Evolutionary conservation across 2,113 vertebrate species (phyloP), one percentile per base, ranked within the genome.

Genomic region (Hypomesus transpacificus): DNA sequence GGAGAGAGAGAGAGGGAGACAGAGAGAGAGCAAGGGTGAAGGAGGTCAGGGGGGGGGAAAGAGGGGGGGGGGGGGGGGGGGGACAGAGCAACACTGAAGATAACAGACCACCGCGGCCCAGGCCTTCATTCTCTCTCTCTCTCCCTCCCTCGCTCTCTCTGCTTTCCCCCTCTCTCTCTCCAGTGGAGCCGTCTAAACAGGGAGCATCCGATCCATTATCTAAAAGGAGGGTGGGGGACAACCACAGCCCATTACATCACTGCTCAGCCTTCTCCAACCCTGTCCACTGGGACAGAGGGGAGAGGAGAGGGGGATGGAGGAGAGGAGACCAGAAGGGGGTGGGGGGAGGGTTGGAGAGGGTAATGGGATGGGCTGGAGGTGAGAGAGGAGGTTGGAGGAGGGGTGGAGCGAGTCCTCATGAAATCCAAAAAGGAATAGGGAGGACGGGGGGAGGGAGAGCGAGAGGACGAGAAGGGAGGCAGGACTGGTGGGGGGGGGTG

Each of bases 141-240:
- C n/a, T n/a, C n/a, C n/a, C 8, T 6, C 58, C 58, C 24, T 63
- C 28, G 17, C n/a, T 2, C 61, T n/a, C 61, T 24, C 9, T 26
- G 17, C 5, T 13, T 65, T 24, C 51, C 61, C 50, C 0, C 8
- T 46, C 24, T 26, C 66, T 24, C 64, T 34, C 57, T 53, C 57
- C 26, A 34, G 13, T 46, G 31, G 13, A 46, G 14, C 56, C 14
- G 51, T 16, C 1, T 17, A 39, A 8, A 31, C 54, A 24, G 52
- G 18, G 72, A 71, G 59, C 68, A 78, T 75, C 69, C 79, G 77
- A 87, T 83, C 83, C 82, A 87, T 90, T 87, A 86, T 85, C 75
- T 76, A 59, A 68, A 59, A 68, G 77, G 76, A 50, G 79, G 71
- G 58, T 53, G 46, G 21, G 21, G 69, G 69, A 28, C 71, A 75